Base-by-base conservation (phyloP, 2,113 vertebrate genomes). In the Ctenomys sociabilis region DNA sequence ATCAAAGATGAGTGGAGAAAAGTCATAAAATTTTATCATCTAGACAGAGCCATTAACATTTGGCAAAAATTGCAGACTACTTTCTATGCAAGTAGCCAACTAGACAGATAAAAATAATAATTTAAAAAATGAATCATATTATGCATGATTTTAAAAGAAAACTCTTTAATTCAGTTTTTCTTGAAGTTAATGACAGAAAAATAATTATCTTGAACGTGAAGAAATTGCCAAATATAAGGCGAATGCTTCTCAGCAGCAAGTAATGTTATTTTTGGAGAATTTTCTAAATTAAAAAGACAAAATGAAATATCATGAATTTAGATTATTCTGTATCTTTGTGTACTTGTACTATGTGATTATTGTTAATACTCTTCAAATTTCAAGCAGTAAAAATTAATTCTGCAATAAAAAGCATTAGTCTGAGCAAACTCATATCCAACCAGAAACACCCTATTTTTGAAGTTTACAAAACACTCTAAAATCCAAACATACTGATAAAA, bases 121-220 rank as follows among this genome's bases (percentile, higher is more conserved):
- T 63, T 61, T 93, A 26, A n/a, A 40, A 94, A 54, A 82, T 70
- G 57, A 88, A 72, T 72, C 13, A 72, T 24, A 87, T 84, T 80
- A 83, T 40, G 49, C 10, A 84, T n/a, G 26, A 78, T 72, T 95
- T 87, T 77, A 93, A 92, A 85, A 73, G 66, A 81, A 85, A 88
- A 61, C 13, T 57, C 43, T 45, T 88, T 88, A 73, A 66, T 73
- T 81, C 80, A 3, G 10, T 52, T 85, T 88, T 92, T 40, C 85
- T 66, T 89, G 40, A 81, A 93, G 78, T 72, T 72, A 85, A 24
- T 2, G 37, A 95, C 80, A 92, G 30, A 93, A 68, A 78, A 37
- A 28, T 57, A 78, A 88, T 11, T n/a, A 28, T 54, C 64, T 45
- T 86, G 21, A 95, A 73, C 45, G 30, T 80, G 24, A 57, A 88